A percentile compares a stretch with the other conserved stretches of the same genome.
phyloP scores from a whole-genome alignment of 2,797 vertebrate genomes.

The Buphagus erythrorhynchus region DNA sequence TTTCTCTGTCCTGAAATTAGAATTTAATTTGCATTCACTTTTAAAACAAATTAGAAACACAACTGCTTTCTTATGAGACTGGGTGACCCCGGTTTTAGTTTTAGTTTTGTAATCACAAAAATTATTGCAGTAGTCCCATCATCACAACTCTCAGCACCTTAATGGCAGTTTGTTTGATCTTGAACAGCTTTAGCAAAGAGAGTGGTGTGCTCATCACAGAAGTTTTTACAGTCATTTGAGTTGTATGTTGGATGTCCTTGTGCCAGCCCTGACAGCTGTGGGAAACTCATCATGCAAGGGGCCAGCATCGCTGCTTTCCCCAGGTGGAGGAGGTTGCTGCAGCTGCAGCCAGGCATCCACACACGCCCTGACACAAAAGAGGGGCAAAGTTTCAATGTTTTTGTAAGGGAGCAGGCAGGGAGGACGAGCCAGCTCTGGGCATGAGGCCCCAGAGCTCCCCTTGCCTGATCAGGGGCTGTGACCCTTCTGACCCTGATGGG shows the following conservation, averaged over 20 bases:
- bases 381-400: not conserved
- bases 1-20: not conserved
- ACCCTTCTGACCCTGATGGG: not conserved
- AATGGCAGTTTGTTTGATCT: not conserved
- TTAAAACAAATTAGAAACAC: not conserved
- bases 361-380: not conserved
- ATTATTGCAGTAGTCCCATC: not conserved
- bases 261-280: not conserved
- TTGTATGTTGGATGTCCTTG: not conserved
- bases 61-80: not conserved
- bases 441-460: not conserved
- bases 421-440: not conserved
- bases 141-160: not conserved
- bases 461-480: not conserved
- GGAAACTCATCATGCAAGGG: not conserved
- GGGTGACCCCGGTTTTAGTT: not conserved
- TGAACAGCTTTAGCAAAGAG: not conserved
- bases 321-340: rapidly evolving
- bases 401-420: not conserved
- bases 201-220: rapidly evolving
- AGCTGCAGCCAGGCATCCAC: not conserved
- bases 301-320: not conserved
- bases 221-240: not conserved
- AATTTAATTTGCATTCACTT: not conserved
- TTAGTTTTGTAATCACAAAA: not conserved